phyloP scores from a whole-genome alignment of 2,113 vertebrate genomes.

The Halichoerus grypus region DNA sequence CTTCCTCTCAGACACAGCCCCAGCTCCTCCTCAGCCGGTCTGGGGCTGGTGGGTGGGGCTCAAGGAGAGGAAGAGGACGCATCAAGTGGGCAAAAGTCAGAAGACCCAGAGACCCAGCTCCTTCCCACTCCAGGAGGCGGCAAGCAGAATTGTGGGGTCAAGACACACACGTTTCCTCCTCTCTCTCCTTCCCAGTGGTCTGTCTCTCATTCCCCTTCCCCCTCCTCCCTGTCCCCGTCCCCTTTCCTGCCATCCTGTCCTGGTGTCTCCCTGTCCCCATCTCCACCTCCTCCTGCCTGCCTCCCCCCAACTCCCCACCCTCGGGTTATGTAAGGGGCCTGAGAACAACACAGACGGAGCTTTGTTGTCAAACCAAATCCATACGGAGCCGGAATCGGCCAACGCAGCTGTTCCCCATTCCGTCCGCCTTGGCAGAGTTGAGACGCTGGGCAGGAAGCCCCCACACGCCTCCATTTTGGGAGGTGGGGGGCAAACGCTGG shows the following conservation, averaged over 20 bases:
- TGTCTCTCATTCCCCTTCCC: background rate
- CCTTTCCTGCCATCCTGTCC: background rate
- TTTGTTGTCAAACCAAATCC: constrained; percentile 84
- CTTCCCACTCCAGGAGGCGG: background rate
- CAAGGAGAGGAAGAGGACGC: background rate
- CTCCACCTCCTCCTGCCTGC: constrained; percentile 29
- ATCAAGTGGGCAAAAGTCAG: background rate
- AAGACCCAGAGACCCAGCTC: background rate
- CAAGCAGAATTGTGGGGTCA: background rate
- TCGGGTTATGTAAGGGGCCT: constrained; percentile 76
- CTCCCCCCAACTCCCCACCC: background rate
- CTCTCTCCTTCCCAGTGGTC: background rate
- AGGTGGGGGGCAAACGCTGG: constrained; percentile 54
- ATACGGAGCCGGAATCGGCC: constrained; percentile 72
- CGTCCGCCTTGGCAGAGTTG: constrained; percentile 67
- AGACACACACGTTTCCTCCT: background rate
- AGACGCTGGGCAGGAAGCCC: constrained; percentile 72
- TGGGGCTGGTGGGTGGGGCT: background rate
- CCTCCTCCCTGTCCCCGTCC: background rate
- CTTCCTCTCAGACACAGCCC: background rate
- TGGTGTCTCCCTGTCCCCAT: constrained; percentile 62
- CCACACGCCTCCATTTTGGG: constrained; percentile 44
- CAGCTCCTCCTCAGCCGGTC: background rate
- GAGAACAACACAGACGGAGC: constrained; percentile 80
- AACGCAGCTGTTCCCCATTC: constrained; percentile 81